These are phyloP conservation scores for Whitmania pigra DNA, from an alignment of 1,140 invertebrate species.

Conservation along the genomic window DNA sequence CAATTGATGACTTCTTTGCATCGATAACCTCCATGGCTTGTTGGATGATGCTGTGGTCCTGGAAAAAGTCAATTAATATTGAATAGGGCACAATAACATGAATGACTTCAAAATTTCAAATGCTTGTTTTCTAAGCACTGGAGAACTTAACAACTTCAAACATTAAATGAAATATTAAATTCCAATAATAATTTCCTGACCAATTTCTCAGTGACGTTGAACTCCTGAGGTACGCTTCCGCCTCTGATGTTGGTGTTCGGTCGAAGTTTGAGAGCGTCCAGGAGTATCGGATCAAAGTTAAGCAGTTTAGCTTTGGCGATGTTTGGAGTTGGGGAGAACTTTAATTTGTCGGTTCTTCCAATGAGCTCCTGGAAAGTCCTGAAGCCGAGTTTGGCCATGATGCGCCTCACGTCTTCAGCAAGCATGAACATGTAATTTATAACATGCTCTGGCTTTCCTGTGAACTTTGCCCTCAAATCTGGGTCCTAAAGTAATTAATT, in stretches of 20 bases:
- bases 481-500: too few species aligned
- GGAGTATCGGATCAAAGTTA: constrained; percentile 70
- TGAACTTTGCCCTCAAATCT: constrained; percentile 82
- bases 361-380: constrained; percentile 79
- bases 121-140: too few species aligned
- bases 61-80: constrained; percentile 17
- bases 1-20: constrained; percentile 53
- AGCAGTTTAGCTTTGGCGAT: constrained; percentile 70
- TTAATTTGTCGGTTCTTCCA: constrained; percentile 71
- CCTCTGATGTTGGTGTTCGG: constrained; percentile 81
- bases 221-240: constrained; percentile 71
- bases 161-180: too few species aligned
- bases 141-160: too few species aligned
- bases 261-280: constrained; percentile 73
- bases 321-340: constrained; percentile 45
- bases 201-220: constrained; percentile 73
- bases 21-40: constrained; percentile 60
- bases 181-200: constrained; percentile 26
- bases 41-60: constrained; percentile 70
- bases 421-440: constrained; percentile 95
- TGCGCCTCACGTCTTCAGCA: constrained; percentile 80
- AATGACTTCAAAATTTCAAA: too few species aligned
- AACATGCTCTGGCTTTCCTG: constrained; percentile 90
- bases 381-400: constrained; percentile 82
- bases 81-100: not conserved